phyloP scores from a whole-genome alignment of 2,888 invertebrate species.

The Trachelus troglodyta region DNA sequence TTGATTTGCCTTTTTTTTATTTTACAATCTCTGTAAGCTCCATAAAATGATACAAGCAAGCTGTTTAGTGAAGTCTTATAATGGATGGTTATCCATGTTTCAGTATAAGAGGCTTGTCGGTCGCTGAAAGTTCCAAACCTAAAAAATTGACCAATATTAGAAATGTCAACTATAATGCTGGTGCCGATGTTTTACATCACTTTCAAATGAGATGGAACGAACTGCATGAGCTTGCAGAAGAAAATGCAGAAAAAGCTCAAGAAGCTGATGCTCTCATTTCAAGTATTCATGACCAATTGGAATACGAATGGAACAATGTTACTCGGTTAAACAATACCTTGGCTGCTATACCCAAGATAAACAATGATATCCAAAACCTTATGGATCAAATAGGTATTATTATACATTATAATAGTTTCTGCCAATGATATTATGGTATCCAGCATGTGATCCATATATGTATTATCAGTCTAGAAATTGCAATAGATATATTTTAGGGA shows the following conservation, averaged over 20 bases:
- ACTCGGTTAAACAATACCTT: slow-evolving; percentile 62
- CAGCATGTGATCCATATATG: neutral
- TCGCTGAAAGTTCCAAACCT: slow-evolving; percentile 46
- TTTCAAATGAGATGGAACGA: slow-evolving; percentile 80
- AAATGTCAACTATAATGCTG: slow-evolving; percentile 72
- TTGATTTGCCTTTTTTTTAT: neutral
- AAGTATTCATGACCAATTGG: slow-evolving; percentile 60
- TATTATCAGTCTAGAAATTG: neutral
- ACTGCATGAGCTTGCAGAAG: slow-evolving; percentile 76
- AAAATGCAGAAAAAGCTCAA: slow-evolving; percentile 72
- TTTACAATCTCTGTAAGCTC: neutral
- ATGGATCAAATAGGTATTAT: slow-evolving; percentile 66
- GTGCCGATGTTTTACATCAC: slow-evolving; percentile 76
- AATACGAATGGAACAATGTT: slow-evolving; percentile 65
- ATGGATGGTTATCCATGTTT: slow-evolving; percentile 16
- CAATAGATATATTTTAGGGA: slow-evolving; percentile 49
- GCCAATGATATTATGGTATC: neutral
- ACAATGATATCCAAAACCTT: slow-evolving; percentile 64
- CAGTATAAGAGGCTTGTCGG: slow-evolving; percentile 58
- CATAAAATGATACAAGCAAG: neutral
- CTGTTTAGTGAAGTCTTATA: neutral
- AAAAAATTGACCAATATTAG: slow-evolving; percentile 36
- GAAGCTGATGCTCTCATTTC: slow-evolving; percentile 67
- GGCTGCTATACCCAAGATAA: slow-evolving; percentile 66
- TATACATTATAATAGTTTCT: slow-evolving; percentile 9